Percentiles rank a stretch among this genome's conserved stretches.
Conservation (phyloP, 2,797 vertebrate species). For the Cuculus canorus region DNA sequence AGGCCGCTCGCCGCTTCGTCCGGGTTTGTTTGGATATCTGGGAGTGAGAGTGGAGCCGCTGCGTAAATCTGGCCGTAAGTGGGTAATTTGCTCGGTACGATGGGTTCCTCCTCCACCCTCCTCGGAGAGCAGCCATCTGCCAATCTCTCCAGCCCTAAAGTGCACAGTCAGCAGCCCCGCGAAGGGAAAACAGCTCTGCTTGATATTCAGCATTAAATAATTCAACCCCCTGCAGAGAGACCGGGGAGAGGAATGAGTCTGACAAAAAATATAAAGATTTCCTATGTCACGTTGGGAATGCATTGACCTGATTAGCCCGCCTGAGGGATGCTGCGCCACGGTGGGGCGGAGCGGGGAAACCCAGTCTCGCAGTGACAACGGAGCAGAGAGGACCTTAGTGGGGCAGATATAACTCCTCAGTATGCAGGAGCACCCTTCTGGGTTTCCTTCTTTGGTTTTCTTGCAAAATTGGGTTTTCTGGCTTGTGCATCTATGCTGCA, state of each 20-base stretch:
- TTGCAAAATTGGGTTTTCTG: not conserved
- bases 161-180: not conserved
- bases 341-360: not conserved
- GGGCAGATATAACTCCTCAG: not conserved
- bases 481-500: rapidly evolving
- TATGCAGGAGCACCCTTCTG: not conserved
- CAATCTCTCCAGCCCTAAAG: not conserved
- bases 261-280: slow-evolving; percentile 40
- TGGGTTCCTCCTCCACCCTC: not conserved
- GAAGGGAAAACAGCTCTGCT: not conserved
- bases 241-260: not conserved
- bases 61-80: not conserved
- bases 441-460: not conserved
- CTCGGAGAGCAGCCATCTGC: not conserved
- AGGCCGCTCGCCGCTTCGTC: not conserved
- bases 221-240: slow-evolving; percentile 12
- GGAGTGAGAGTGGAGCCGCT: rapidly evolving
- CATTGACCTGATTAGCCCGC: not conserved
- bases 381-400: rapidly evolving
- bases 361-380: rapidly evolving
- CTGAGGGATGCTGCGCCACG: not conserved
- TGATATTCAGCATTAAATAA: slow-evolving; percentile 10
- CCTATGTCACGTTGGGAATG: not conserved
- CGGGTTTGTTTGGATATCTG: not conserved
- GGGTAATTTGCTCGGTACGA: not conserved